Evolutionary conservation across 2,113 vertebrate species (phyloP).

Genomic region (Hypanus sabinus): DNA sequence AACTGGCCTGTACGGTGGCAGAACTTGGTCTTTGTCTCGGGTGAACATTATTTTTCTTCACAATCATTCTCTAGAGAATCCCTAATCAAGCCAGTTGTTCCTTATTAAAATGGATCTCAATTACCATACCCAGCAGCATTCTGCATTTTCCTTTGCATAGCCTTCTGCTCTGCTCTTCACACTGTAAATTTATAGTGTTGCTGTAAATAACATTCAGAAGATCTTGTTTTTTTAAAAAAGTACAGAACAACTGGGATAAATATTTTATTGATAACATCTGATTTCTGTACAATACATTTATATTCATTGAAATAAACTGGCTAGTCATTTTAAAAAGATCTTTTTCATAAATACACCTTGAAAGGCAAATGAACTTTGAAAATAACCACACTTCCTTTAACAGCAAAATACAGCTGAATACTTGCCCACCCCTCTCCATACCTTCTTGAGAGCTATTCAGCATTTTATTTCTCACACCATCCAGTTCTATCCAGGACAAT

Average conservation of each 20-base stretch:
- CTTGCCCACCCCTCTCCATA: neutral
- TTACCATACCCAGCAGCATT: constrained; percentile 14
- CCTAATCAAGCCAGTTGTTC: constrained; percentile 14
- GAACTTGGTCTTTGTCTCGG: constrained; percentile 13
- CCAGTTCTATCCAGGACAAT: neutral
- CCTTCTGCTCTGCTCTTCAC: neutral
- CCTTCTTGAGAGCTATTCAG: neutral
- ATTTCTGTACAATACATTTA: neutral
- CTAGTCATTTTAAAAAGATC: neutral
- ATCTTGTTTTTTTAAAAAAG: neutral
- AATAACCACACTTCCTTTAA: neutral
- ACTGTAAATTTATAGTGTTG: neutral
- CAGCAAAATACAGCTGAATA: neutral
- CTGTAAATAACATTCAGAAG: neutral
- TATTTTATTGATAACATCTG: neutral
- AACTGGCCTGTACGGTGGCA: constrained; percentile 4
- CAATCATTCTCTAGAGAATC: constrained; percentile 27
- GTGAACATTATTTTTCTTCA: constrained; percentile 20
- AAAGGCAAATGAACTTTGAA: neutral
- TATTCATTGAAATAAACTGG: neutral
- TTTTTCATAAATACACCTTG: neutral
- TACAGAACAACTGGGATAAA: neutral
- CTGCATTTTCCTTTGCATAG: neutral
- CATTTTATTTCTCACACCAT: neutral
- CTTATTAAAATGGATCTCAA: constrained; percentile 27